Conservation (phyloP, 2,888 invertebrate species). For the Drosophila falleni region DNA sequence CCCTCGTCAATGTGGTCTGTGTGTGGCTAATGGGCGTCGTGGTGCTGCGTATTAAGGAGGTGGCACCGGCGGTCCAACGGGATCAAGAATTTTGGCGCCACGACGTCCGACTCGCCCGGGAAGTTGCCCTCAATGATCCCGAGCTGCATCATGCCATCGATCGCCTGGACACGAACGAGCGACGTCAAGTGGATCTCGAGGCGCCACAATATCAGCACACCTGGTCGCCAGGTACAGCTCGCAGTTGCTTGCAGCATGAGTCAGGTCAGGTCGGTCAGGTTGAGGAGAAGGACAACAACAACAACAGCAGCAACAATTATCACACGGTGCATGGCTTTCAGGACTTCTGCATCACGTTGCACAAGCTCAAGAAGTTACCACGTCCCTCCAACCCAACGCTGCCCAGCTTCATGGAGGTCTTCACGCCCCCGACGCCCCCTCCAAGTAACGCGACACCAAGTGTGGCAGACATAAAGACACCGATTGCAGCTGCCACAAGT, state of each 20-base stretch:
- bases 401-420: constrained; percentile 56
- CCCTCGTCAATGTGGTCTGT: constrained; percentile 90
- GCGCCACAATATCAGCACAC: constrained; percentile 62
- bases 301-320: constrained; percentile 30
- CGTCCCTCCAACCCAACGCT: not conserved
- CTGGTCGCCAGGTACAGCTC: constrained; percentile 71
- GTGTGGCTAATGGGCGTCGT: constrained; percentile 90
- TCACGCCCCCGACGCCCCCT: constrained; percentile 13
- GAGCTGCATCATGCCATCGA: constrained; percentile 77
- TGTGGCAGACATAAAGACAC: not conserved
- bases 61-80: constrained; percentile 86
- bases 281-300: not conserved
- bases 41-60: constrained; percentile 90
- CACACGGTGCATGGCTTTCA: constrained; percentile 73
- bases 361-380: constrained; percentile 31
- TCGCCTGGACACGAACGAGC: constrained; percentile 63
- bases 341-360: constrained; percentile 61
- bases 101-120: constrained; percentile 87
- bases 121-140: constrained; percentile 85
- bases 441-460: not conserved
- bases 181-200: constrained; percentile 57
- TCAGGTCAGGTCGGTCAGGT: not conserved
- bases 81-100: constrained; percentile 87
- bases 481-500: not conserved
- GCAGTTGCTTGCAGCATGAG: not conserved